phyloP scores from a whole-genome alignment of 2,797 vertebrate genomes.

The Aplochiton taeniatus region DNA sequence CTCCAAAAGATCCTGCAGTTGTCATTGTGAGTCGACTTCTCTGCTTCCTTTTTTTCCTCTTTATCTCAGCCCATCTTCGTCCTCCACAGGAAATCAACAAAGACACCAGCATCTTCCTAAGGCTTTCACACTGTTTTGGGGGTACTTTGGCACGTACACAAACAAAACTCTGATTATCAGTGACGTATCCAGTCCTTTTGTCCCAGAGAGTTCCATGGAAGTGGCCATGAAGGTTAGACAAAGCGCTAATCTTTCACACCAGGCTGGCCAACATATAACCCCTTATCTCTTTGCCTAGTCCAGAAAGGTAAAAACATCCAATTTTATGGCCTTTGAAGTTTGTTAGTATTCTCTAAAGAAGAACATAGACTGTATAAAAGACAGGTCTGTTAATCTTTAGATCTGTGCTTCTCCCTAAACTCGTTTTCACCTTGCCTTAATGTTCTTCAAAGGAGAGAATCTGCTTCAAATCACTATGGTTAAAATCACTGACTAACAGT shows the following conservation, averaged over 20 bases:
- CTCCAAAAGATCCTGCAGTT: slow-evolving; percentile 33
- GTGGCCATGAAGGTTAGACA: slow-evolving; percentile 6
- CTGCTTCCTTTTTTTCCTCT: slow-evolving; percentile 28
- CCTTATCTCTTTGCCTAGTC: not conserved
- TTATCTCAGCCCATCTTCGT: slow-evolving; percentile 14
- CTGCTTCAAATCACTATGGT: no score
- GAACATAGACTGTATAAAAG: no score
- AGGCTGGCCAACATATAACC: not conserved
- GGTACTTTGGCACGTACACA: slow-evolving; percentile 45
- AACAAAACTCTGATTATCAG: slow-evolving; percentile 41
- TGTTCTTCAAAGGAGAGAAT: no score
- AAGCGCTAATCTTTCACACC: not conserved
- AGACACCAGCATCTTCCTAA: slow-evolving; percentile 48
- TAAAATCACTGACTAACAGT: no score
- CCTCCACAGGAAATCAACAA: slow-evolving; percentile 51
- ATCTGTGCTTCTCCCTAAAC: no score
- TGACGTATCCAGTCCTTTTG: slow-evolving; percentile 44
- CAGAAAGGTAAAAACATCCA: no score
- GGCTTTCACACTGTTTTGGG: slow-evolving; percentile 61
- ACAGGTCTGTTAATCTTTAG: no score
- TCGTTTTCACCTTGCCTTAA: not conserved
- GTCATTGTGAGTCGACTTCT: not conserved
- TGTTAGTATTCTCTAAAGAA: no score
- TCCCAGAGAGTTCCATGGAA: slow-evolving; percentile 37
- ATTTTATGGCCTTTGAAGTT: no score